Evolutionary conservation across 2,888 invertebrate species (phyloP).

Genomic region (Sceliomorpha sp.): DNA sequence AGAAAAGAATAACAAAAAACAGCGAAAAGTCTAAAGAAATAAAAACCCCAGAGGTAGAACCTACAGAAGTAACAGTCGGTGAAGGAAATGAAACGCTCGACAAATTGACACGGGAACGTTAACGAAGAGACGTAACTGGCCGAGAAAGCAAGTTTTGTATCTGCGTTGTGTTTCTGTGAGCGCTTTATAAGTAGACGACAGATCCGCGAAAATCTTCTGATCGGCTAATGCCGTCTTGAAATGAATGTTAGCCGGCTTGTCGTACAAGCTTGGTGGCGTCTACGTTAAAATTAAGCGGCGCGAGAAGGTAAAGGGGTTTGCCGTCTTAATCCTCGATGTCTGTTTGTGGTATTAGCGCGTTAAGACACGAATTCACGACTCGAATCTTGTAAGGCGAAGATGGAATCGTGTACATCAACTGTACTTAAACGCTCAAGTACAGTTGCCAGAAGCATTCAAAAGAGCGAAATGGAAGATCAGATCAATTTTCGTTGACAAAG

Average conservation of each 20-base stretch:
- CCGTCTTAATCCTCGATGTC: constrained; percentile 72
- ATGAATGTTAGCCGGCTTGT: constrained; percentile 63
- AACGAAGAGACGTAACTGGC: constrained; percentile 13
- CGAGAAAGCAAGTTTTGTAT: constrained; percentile 11
- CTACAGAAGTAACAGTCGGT: too few species aligned
- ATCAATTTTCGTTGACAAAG: too few species aligned
- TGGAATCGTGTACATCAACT: constrained; percentile 22
- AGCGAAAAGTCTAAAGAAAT: too few species aligned
- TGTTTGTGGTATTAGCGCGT: constrained; percentile 73
- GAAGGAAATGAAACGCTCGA: too few species aligned
- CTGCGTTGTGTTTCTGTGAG: constrained; percentile 30
- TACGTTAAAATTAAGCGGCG: constrained; percentile 64
- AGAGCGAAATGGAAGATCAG: too few species aligned
- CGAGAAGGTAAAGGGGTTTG: constrained; percentile 65
- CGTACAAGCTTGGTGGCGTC: constrained; percentile 56
- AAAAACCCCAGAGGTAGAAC: too few species aligned
- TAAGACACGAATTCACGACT: constrained; percentile 69
- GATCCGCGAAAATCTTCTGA: constrained; percentile 59
- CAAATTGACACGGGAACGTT: too few species aligned
- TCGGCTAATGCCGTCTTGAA: constrained; percentile 63
- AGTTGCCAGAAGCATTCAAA: too few species aligned
- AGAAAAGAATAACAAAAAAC: too few species aligned
- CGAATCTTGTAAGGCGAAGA: constrained; percentile 45
- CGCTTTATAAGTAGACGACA: constrained; percentile 54
- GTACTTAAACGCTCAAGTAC: constrained; percentile 8